A percentile compares a stretch with the other conserved stretches of the same genome.
Conservation (phyloP, 2,888 invertebrate genomes). For the Ceraclea dissimilis region DNA sequence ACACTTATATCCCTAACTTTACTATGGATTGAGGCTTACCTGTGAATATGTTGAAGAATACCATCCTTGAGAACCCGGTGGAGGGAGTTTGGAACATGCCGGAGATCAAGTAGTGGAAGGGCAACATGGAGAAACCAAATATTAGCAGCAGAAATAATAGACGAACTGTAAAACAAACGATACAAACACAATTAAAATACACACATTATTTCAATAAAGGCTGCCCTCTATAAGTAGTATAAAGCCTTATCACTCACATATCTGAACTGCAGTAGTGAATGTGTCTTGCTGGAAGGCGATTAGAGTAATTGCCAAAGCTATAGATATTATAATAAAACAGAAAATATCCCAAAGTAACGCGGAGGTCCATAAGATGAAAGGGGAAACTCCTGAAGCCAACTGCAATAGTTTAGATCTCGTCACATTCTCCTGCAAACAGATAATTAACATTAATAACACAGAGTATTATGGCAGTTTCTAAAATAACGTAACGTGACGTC, state of each 20-base stretch:
- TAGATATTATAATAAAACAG: conserved; percentile 51
- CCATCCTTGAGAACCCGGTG: conserved; percentile 65
- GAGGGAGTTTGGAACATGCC: conserved; percentile 65
- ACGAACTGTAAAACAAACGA: too few species aligned
- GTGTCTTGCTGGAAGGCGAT: conserved; percentile 59
- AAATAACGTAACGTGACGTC: too few species aligned
- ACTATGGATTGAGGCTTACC: conserved; percentile 59
- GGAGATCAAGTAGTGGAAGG: conserved; percentile 63
- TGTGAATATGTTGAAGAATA: conserved; percentile 63
- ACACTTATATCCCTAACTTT: too few species aligned
- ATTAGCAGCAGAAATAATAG: conserved; percentile 51
- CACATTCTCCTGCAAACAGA: conserved; percentile 50
- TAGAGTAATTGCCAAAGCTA: conserved; percentile 53
- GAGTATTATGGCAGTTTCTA: too few species aligned
- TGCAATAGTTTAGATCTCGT: conserved; percentile 64
- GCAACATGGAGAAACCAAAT: conserved; percentile 66
- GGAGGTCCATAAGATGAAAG: conserved; percentile 61
- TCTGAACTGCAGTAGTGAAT: conserved; percentile 32
- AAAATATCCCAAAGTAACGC: conserved; percentile 61
- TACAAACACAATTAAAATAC: too few species aligned
- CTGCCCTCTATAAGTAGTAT: not conserved
- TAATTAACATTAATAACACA: too few species aligned
- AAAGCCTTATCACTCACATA: not conserved
- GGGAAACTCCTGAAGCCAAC: conserved; percentile 62
- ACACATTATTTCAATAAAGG: too few species aligned